Base-by-base conservation (phyloP, 1,140 invertebrate species). In the Bombus terrestris region DNA sequence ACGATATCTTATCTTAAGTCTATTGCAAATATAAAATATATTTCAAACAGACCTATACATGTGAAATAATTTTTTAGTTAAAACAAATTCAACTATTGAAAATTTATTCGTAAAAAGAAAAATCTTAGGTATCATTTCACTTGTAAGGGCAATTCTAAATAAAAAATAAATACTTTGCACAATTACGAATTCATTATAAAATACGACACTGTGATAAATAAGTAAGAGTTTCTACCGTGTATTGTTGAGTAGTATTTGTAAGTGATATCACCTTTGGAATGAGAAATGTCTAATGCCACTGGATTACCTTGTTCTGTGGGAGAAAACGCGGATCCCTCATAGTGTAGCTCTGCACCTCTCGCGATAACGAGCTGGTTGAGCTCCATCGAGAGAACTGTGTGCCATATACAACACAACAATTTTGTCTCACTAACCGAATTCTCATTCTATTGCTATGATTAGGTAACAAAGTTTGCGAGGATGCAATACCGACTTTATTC, bases 381-480 rank as follows among this genome's bases (percentile, higher is more conserved):
- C 96, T 96, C 96, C 96, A 96, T 93, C 96, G 96, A 95, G 96
- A 96, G 93, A 96, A 95, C 96, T 96, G 95, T 92, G 90, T 94
- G 92, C 94, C 94, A 95, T 95, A 94, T 94, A 95, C 94, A 95
- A 96, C 91, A 95, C 93, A 95, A 95, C 87, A 95, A 94, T 92
- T 85, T 91, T 78, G 88, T 94, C 92, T 95, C 93, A 94, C 91
- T 94, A 90, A 94, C 90, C 89, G 59, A 87, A 87, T 88, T 85
- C 57, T 91, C 87, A 57, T 85, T 88, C 89, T 83, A 84, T 82
- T 72, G 32, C 66, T 83, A 81, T 87, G 66, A 88, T 85, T 88
- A 91, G 47, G 86, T 66, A 89, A 87, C 68, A 81, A 84, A 82
- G 39, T 89, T 72, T 88, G 57, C 13, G 28, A 81, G 47, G 25